Base-by-base conservation (phyloP, 1,140 invertebrate species). In the Drosophila arizonae region DNA sequence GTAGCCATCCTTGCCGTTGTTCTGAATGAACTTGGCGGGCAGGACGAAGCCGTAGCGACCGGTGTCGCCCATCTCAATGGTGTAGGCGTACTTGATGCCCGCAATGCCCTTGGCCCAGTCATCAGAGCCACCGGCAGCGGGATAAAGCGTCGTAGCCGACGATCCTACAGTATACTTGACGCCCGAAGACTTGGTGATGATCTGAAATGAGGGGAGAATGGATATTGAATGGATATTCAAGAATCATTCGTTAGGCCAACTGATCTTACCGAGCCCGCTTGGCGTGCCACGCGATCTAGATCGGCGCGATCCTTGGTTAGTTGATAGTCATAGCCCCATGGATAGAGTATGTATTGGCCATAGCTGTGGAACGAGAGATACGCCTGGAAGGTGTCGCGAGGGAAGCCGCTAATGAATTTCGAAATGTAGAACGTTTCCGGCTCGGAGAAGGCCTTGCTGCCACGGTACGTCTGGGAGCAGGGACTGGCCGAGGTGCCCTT, bases 341-440 rank as follows among this genome's bases (percentile, higher is more conserved):
- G 96, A 65, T 96, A 95, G 9, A 98, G 93, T 85, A 97, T 95
- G 92, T 97, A 96, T 92, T 97, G 96, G 0, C 96, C 96, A 81
- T 98, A 98, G 50, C 97, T 96, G 90, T 98, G 97, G 76, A 98
- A 94, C 2, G 96, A 96, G 26, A 98, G 85, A 72, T 97, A 98
- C 6, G 95, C 94, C 77, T 95, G 94, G 91, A 94, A 94, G 69
- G 94, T 93, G 2, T 92, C 91, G 13, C 90, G 90, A 11, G 82
- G 85, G 26, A 88, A 92, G 43, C 75, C 91, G 51, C 91, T 93
- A 1, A 95, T 93, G 81, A 94, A 95, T 72, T 94, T 92, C 90
- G 93, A 91, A 41, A 94, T 93, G 1, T 97, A 96, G 85, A 93
- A 93, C 4, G 97, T 97, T 92, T 99, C 98, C 0, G 96, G 96